Evolutionary conservation across 2,888 invertebrate species (phyloP).

Genomic region (Tenthredo livida): DNA sequence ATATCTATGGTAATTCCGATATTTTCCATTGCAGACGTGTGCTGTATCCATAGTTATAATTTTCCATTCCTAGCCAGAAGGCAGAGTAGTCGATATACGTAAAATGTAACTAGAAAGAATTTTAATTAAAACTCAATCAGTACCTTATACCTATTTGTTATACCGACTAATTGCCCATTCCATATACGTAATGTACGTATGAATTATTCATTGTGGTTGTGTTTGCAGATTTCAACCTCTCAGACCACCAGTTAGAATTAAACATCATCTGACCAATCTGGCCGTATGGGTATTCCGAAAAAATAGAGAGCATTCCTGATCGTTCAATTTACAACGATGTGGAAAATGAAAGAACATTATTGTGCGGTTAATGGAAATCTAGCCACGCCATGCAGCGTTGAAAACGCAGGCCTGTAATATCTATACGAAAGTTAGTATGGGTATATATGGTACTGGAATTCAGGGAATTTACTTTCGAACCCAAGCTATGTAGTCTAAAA

Average conservation of each 20-base stretch:
- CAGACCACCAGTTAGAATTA: background rate
- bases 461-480: slow-evolving; percentile 43
- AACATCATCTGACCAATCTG: background rate
- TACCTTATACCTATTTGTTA: background rate
- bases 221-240: background rate
- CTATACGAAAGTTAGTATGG: background rate
- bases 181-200: background rate
- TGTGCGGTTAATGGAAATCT: background rate
- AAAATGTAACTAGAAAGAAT: slow-evolving; percentile 18
- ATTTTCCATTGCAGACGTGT: background rate
- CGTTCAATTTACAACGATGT: background rate
- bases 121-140: slow-evolving; percentile 11
- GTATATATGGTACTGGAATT: slow-evolving; percentile 6
- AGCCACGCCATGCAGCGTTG: background rate
- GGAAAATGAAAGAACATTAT: background rate
- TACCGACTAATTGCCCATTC: slow-evolving; percentile 17
- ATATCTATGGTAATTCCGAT: background rate
- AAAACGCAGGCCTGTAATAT: background rate
- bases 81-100: background rate
- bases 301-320: background rate
- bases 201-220: background rate
- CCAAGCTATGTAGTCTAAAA: slow-evolving; percentile 27
- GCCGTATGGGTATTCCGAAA: background rate
- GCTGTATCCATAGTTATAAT: background rate
- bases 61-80: background rate